Base-by-base conservation (phyloP, 2,888 invertebrate species). In the Brenthis daphne region DNA sequence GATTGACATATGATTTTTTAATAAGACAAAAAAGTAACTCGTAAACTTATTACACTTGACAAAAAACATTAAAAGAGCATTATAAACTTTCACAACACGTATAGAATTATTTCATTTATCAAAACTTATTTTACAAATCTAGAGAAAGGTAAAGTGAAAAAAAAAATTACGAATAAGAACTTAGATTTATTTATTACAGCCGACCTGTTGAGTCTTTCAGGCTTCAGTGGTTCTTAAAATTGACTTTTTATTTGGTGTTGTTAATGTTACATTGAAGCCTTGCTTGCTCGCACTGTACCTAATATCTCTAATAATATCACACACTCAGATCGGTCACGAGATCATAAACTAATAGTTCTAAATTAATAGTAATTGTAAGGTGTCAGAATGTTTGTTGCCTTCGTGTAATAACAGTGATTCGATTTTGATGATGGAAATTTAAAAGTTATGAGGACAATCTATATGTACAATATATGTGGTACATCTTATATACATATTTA, bases 111-210 rank as follows among this genome's bases (percentile, higher is more conserved):
- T 33, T 60, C 33, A 43, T 50, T 60, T 8, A 29, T 60, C 29
- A 33, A 50, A 60, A 60, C 60, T 50, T 60, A 60, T 60, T 58
- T 60, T 50, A 50, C n/a, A 60, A 16, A 58, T 48, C 14, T 14
- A 58, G 58, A 60, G 58, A 60, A 60, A 60, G 60, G 33, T 1
- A n/a, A 58, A 50, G 60, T 50, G 47, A 58, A 58, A 48, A n/a
- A n/a, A 47, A 58, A 58, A 58, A 14, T 47, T 58, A 58, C 47
- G 48, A 48, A 48, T 58, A 4, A 58, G 47, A 48, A 48, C 47
- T 58, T 47, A 8, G 47, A n/a, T 2, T 4, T 33, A 14, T 33
- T 50, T 29, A 12, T 3, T 60, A 16, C 12, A 13, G n/a, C 14
- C 58, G 48, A 50, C 50, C 29, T 29, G 14, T n/a, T 24, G 20